Evolutionary conservation across 2,797 vertebrate genomes (phyloP).

Genomic region (Gymnothorax javanicus): DNA sequence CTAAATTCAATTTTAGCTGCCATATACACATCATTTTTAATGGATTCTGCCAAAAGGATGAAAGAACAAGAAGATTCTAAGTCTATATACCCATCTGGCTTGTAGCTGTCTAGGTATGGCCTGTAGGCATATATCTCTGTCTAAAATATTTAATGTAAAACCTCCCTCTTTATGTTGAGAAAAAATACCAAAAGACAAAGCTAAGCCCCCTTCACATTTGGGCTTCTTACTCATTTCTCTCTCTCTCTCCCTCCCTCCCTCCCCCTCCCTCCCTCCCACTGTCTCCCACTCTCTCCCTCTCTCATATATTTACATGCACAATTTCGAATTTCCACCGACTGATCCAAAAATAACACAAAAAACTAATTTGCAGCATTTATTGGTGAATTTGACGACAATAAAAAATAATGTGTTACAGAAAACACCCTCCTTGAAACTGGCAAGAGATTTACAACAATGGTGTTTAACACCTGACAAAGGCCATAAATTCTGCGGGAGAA

Average conservation of each 20-base stretch:
- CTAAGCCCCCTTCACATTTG: not conserved
- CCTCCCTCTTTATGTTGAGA: no score
- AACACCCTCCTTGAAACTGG: not conserved
- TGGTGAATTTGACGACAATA: not conserved
- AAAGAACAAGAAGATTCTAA: not conserved
- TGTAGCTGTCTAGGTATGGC: not conserved
- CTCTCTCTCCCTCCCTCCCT: no score
- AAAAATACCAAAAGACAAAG: not conserved
- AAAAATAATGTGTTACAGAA: not conserved
- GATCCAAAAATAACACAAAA: not conserved
- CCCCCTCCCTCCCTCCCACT: no score
- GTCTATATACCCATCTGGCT: not conserved
- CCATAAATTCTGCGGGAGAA: not conserved
- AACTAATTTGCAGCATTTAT: not conserved
- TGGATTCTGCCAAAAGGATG: not conserved
- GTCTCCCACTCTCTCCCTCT: no score
- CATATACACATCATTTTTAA: not conserved
- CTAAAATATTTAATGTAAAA: no score
- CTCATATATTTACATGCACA: not conserved
- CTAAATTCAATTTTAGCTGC: not conserved
- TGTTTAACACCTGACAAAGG: not conserved
- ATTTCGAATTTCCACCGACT: not conserved
- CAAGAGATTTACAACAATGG: not conserved
- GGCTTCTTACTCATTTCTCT: no score
- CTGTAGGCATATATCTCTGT: not conserved